Percentiles rank a stretch among this genome's conserved stretches.
Evolutionary conservation across 2,113 vertebrate species (phyloP).

Genomic region (Triplophysa dalaica): DNA sequence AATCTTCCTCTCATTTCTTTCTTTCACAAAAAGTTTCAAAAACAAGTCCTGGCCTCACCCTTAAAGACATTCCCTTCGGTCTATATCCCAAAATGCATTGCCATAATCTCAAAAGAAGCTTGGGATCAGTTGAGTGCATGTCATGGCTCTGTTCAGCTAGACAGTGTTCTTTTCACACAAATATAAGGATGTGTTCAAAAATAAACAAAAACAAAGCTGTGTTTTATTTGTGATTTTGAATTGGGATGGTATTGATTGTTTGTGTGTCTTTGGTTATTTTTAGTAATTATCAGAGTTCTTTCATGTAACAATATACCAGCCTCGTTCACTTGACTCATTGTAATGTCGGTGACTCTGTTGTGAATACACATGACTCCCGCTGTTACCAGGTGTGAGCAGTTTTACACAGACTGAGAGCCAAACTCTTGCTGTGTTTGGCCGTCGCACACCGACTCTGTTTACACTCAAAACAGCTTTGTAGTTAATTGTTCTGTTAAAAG

Average conservation of each 20-base stretch:
- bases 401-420: neutral
- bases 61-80: neutral
- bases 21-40: neutral
- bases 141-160: neutral
- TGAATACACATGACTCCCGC: neutral
- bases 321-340: neutral
- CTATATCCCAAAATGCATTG: slow-evolving; percentile 1
- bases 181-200: too few relatives aligned
- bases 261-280: neutral
- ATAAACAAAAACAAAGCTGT: neutral
- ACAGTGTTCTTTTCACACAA: neutral
- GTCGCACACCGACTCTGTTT: neutral
- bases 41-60: slow-evolving; percentile 21
- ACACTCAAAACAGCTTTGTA: neutral
- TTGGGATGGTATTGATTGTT: neutral
- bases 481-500: neutral
- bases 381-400: neutral
- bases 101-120: slow-evolving; percentile 17
- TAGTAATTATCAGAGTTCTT: neutral
- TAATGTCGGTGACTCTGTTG: neutral
- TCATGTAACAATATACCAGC: neutral
- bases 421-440: neutral
- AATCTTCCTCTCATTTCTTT: neutral
- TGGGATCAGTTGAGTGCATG: neutral
- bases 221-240: neutral